These are phyloP conservation scores for Zeus faber DNA, from an alignment of 2,113 vertebrate species.

Conservation along the genomic window DNA sequence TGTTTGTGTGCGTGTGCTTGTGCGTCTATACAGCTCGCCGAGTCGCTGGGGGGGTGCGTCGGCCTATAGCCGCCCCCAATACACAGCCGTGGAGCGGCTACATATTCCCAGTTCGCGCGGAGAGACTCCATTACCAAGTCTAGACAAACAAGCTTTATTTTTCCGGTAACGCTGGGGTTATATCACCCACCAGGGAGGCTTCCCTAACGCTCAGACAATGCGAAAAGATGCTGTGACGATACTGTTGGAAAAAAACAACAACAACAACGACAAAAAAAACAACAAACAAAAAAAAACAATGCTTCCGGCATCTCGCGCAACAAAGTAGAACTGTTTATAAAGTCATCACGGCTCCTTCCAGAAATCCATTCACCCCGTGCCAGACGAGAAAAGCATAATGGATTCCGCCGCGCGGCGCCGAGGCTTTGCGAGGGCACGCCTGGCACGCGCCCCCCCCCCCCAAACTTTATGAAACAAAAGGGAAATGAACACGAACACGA, in stretches of 20 bases:
- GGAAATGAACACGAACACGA: constrained; percentile 62
- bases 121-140: constrained; percentile 39
- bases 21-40: background rate
- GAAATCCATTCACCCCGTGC: constrained; percentile 62
- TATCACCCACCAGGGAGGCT: too few relatives aligned
- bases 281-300: constrained; percentile 47
- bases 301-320: constrained; percentile 56
- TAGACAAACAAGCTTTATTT: constrained; percentile 56
- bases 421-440: constrained; percentile 63
- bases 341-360: constrained; percentile 62
- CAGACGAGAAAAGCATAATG: constrained; percentile 68
- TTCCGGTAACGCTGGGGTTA: too few relatives aligned
- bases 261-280: constrained; percentile 25
- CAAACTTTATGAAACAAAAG: constrained; percentile 72
- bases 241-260: constrained; percentile 16
- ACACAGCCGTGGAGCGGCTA: constrained; percentile 38
- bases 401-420: constrained; percentile 62
- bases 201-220: too few relatives aligned
- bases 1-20: constrained; percentile 21
- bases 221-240: too few relatives aligned
- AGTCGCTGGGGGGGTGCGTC: background rate
- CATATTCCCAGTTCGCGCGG: constrained; percentile 44
- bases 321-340: constrained; percentile 68
- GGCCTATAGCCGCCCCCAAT: constrained; percentile 31
- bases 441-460: constrained; percentile 62